These are phyloP conservation scores for Eleutherodactylus coqui DNA, from an alignment of 2,797 vertebrate species.

Conservation along the genomic window DNA sequence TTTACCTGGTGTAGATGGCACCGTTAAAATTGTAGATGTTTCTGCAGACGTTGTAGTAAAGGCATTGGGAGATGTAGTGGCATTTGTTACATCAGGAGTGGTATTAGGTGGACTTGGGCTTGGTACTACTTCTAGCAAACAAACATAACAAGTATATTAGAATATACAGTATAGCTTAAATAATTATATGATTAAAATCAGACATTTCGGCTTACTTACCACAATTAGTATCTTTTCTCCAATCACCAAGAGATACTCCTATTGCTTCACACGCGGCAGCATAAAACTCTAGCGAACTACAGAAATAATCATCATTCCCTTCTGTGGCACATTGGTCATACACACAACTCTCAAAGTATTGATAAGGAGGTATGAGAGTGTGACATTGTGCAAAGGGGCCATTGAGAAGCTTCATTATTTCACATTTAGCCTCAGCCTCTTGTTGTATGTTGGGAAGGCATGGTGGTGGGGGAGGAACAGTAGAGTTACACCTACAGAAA, in stretches of 20 bases:
- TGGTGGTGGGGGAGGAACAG: conserved; percentile 25
- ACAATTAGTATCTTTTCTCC: conserved; percentile 78
- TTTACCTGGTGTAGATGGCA: neutral
- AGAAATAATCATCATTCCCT: conserved; percentile 79
- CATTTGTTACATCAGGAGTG: neutral
- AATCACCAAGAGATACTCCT: conserved; percentile 74
- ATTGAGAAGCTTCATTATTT: conserved; percentile 26
- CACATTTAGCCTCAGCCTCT: conserved; percentile 64
- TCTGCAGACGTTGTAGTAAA: neutral
- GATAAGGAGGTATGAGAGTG: conserved; percentile 70
- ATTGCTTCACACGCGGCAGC: conserved; percentile 80
- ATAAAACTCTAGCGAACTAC: conserved; percentile 82
- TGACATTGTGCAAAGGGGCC: conserved; percentile 73
- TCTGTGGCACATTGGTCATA: conserved; percentile 84
- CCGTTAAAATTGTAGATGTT: neutral
- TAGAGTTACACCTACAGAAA: conserved; percentile 64
- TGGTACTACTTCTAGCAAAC: neutral
- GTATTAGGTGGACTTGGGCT: too few relatives aligned
- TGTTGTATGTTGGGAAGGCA: conserved; percentile 61
- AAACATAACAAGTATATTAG: neutral
- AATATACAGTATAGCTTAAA: too few relatives aligned
- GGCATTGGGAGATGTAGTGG: too few relatives aligned
- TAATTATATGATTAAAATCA: neutral
- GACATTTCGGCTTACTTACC: conserved; percentile 67
- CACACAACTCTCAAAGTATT: conserved; percentile 82